These are phyloP conservation scores for Plagiodera versicolora DNA, from an alignment of 2,888 invertebrate species.

Conservation along the genomic window DNA sequence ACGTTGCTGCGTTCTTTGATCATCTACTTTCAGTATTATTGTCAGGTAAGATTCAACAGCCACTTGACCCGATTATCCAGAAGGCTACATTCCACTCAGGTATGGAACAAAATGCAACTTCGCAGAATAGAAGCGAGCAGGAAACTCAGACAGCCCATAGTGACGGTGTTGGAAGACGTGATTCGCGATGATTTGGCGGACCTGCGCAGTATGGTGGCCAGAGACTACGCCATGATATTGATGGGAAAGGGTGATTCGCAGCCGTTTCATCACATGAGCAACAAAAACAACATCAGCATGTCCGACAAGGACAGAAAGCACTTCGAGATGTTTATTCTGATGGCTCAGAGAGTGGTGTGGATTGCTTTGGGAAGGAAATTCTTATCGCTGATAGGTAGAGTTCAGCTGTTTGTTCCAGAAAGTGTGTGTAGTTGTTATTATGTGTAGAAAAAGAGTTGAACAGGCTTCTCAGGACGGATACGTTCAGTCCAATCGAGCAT, in stretches of 20 bases:
- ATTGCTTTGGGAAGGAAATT: conserved; percentile 63
- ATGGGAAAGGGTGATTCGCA: conserved; percentile 60
- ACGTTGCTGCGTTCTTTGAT: conserved; percentile 65
- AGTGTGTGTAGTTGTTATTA: too few species aligned
- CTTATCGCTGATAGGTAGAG: conserved; percentile 63
- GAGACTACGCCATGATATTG: conserved; percentile 64
- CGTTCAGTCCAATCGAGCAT: conserved; percentile 62
- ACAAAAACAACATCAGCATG: conserved; percentile 60
- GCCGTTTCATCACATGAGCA: conserved; percentile 65
- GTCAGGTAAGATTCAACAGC: conserved; percentile 57
- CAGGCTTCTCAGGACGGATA: conserved; percentile 63
- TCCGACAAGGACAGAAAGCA: conserved; percentile 66
- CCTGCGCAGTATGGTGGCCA: conserved; percentile 62
- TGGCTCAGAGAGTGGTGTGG: conserved; percentile 67
- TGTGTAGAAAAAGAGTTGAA: conserved; percentile 65
- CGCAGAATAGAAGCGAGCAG: conserved; percentile 58
- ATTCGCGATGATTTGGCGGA: conserved; percentile 61
- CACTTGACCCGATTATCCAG: too few species aligned
- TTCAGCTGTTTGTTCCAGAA: conserved; percentile 14
- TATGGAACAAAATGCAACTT: conserved; percentile 60
- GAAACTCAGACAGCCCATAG: conserved; percentile 60
- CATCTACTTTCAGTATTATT: conserved; percentile 65
- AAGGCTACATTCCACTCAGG: too few species aligned
- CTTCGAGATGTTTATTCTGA: conserved; percentile 62
- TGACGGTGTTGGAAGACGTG: conserved; percentile 56